Evolutionary conservation across 2,888 invertebrate genomes (phyloP).

Genomic region (Leptogaster cylindrica): DNA sequence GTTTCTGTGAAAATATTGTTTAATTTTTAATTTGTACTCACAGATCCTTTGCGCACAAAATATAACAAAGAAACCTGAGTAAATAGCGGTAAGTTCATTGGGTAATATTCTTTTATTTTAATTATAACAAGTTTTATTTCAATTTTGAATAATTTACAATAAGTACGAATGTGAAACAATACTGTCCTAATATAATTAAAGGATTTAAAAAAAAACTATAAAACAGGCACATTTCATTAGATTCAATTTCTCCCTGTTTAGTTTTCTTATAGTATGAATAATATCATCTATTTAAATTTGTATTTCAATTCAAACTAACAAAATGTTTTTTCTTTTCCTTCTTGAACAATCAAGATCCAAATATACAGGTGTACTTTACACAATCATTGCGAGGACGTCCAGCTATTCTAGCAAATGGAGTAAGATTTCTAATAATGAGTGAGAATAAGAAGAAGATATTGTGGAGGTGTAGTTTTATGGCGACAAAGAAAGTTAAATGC

Average conservation of each 20-base stretch:
- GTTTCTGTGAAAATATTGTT: conserved; percentile 23
- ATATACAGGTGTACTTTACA: conserved; percentile 59
- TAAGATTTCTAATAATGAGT: conserved; percentile 62
- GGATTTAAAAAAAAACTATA: neutral
- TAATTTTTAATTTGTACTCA: conserved; percentile 14
- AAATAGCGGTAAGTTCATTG: neutral
- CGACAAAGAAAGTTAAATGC: conserved; percentile 61
- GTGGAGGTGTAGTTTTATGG: conserved; percentile 62
- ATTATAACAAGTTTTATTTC: neutral
- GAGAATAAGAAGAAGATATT: conserved; percentile 61
- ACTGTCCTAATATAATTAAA: neutral
- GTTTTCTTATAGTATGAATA: neutral
- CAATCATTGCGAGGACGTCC: conserved; percentile 61
- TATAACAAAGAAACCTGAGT: neutral
- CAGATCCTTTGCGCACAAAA: neutral
- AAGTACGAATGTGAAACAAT: neutral
- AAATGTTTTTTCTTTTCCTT: conserved; percentile 43
- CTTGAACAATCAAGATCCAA: conserved; percentile 56
- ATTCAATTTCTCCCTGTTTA: conserved; percentile 1
- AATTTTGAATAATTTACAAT: conserved; percentile 12
- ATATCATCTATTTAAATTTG: too few relatives aligned
- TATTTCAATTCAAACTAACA: conserved; percentile 52
- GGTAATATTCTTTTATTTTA: too few relatives aligned
- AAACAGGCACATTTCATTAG: conserved; percentile 5
- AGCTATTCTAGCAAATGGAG: conserved; percentile 61